Evolutionary conservation across 2,113 vertebrate genomes (phyloP), one percentile per base, ranked within the genome.

Genomic region (Pongo pygmaeus): DNA sequence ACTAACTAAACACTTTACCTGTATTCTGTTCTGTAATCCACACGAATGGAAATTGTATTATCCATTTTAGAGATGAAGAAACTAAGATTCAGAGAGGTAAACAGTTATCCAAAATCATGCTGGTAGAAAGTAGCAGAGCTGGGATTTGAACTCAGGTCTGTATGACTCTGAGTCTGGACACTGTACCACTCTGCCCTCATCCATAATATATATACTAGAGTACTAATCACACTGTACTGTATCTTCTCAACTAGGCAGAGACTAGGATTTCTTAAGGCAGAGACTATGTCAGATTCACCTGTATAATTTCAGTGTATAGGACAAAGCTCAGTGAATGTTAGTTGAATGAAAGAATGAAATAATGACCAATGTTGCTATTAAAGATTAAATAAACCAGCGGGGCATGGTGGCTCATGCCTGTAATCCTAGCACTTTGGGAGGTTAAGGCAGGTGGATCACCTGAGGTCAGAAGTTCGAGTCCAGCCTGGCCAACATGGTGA

Each of bases 51-150:
- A 57, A 81, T 59, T 79, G 43, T 87, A 94, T 67, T 48, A 59
- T 72, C 35, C 27, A 43, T 70, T 95, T 95, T 50, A 92, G 52
- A 95, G 55, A 84, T 48, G 11, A 72, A 72, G 85, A 92, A 92
- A 84, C 40, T 89, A 22, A 84, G 48, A 17, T 32, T 85, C 61
- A 67, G 43, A 75, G 27, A 89, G 64, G 35, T 38, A 38, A 78
- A 70, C 13, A 80, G 11, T 67, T 32, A 55, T 43, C n/a, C 18
- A 59, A 87, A 69, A 91, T 81, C 30, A 83, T 7, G 27, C 25
- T 22, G 16, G 30, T 67, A 52, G 25, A 52, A 87, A 87, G 59
- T 35, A 57, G 79, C 46, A 93, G 48, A 89, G 32, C n/a, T 80
- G 17, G 14, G 25, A 77, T 67, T 87, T 80, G 69, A 87, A 77